phyloP scores from a whole-genome alignment of 23 tunicate species.

The Styela plicata region DNA sequence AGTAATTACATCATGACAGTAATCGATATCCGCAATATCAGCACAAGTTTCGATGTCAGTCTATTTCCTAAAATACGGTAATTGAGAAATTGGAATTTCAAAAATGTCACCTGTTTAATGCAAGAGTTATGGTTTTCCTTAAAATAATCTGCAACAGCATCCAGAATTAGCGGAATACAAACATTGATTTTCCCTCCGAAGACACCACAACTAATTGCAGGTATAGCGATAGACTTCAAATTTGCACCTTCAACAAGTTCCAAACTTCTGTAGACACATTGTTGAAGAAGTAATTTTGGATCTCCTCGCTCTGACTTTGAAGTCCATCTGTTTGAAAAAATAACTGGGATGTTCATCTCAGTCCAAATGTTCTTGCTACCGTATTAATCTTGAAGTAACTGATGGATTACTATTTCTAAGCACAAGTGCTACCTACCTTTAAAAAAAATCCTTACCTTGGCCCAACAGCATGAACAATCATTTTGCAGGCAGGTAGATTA shows the following conservation, averaged over 20 bases:
- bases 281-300: neutral
- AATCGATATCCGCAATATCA: too few species aligned
- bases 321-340: slow-evolving; percentile 7
- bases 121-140: neutral
- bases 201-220: slow-evolving; percentile 56
- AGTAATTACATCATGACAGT: too few species aligned
- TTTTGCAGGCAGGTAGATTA: slow-evolving; percentile 22
- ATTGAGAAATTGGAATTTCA: too few species aligned
- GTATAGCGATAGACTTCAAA: slow-evolving; percentile 43
- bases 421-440: too few species aligned
- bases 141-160: slow-evolving; percentile 21
- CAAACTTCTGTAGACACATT: slow-evolving; percentile 23
- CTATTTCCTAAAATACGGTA: too few species aligned
- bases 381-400: too few species aligned
- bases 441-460: slow-evolving; percentile 19
- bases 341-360: too few species aligned
- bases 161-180: slow-evolving; percentile 38
- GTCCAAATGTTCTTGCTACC: too few species aligned
- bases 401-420: too few species aligned
- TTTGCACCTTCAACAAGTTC: slow-evolving; percentile 7
- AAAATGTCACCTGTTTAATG: slow-evolving; percentile 18
- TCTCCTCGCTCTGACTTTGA: neutral
- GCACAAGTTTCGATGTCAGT: too few species aligned
- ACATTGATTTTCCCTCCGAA: slow-evolving; percentile 42
- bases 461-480: slow-evolving; percentile 30